Evolutionary conservation across 2,797 vertebrate species (phyloP), one percentile per base, ranked within the genome.

Genomic region (Megalops cyprinoides): DNA sequence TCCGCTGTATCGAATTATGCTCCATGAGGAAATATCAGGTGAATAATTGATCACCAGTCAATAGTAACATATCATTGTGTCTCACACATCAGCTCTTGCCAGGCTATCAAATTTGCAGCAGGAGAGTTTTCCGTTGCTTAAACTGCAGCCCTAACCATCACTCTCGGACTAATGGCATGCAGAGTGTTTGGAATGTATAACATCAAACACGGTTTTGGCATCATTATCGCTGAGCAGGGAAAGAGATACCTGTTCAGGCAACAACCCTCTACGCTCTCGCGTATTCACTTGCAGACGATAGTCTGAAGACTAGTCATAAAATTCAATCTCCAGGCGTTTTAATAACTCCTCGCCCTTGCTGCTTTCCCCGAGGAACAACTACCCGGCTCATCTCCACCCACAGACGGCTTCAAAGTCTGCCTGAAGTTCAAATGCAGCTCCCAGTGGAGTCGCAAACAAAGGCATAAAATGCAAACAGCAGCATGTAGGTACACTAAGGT

Each of bases 381-480:
- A 25, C 20, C n/a, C 42, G 5, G 25, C 34, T 60, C 6, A 34
- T 75, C 39, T 60, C 25, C 31, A 8, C 37, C 14, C 58, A 77
- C 46, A 39, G 37, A 39, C 46, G 39, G 49, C 80, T 81, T 77
- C 53, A 77, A 81, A 77, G 74, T 62, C 39, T 12, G 25, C 7
- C 10, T 34, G 34, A 82, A 28, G 49, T 71, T 73, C 37, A 77
- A 73, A 82, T 12, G 15, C 48, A 69, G 44, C 44, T 31, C 79
- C 53, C 25, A 6, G 53, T 62, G 56, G 49, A 42, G 42, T 28
- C n/a, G 42, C 77, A 77, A 37, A 74, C 69, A 85, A 56, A 77
- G 76, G 69, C 73, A 37, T 48, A 58, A 82, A 55, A 81, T 69
- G 46, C 34, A 8, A 34, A 76, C 58, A 65, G 48, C 37, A 53